Conservation (phyloP, 2,888 invertebrate genomes). For the Adelognathus sp. region DNA sequence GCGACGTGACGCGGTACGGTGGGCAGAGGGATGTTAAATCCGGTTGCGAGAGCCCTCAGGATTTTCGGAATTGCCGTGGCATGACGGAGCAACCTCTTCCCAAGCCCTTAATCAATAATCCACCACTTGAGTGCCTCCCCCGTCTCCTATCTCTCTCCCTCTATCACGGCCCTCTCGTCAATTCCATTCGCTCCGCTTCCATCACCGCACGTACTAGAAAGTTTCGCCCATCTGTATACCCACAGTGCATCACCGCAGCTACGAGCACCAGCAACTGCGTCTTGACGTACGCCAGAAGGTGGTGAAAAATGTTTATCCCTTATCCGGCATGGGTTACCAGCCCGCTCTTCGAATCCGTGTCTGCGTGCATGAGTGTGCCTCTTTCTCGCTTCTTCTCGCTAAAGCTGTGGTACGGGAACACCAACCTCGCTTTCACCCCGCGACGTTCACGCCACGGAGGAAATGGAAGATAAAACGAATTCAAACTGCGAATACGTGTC, state of each 20-base stretch:
- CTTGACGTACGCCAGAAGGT: slow-evolving; percentile 58
- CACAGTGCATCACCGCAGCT: slow-evolving; percentile 41
- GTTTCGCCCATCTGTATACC: slow-evolving; percentile 32
- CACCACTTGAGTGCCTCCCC: slow-evolving; percentile 53
- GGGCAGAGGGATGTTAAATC: slow-evolving; percentile 55
- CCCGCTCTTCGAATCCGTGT: background rate
- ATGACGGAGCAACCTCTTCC: slow-evolving; percentile 74
- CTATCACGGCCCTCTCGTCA: slow-evolving; percentile 46
- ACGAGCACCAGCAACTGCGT: slow-evolving; percentile 50
- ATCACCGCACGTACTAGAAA: slow-evolving; percentile 52
- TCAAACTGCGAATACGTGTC: background rate
- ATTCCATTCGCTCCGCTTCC: slow-evolving; percentile 56
- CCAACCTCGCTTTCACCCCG: slow-evolving; percentile 18
- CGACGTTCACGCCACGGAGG: background rate
- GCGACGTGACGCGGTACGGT: slow-evolving; percentile 37
- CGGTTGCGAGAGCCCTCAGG: slow-evolving; percentile 64
- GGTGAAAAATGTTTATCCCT: slow-evolving; percentile 62
- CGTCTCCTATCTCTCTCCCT: background rate
- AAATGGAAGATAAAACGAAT: slow-evolving; percentile 37
- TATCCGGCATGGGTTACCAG: slow-evolving; percentile 32
- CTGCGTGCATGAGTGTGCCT: background rate
- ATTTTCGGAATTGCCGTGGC: slow-evolving; percentile 73
- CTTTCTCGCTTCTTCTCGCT: slow-evolving; percentile 21
- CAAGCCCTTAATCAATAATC: slow-evolving; percentile 72
- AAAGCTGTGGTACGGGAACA: slow-evolving; percentile 20